A percentile compares a stretch with the other conserved stretches of the same genome.
These are phyloP conservation scores for Sebastes oblongus DNA, from an alignment of 2,797 vertebrate species.

Conservation along the genomic window DNA sequence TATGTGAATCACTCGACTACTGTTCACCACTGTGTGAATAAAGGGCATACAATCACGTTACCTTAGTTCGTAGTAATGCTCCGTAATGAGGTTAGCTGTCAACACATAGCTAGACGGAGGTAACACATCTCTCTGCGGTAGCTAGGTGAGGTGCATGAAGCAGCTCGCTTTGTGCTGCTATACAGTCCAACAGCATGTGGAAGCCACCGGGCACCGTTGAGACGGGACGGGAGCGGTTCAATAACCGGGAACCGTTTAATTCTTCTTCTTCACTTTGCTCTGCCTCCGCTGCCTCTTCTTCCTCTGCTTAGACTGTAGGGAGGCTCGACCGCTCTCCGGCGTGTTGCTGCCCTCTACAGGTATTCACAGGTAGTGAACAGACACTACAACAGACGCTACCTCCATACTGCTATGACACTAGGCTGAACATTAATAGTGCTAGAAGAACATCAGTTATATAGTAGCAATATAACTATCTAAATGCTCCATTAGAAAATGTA, in stretches of 20 bases:
- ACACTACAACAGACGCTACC: no score
- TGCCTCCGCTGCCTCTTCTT: constrained; percentile 32
- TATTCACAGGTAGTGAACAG: no score
- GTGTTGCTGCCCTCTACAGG: constrained; percentile 42
- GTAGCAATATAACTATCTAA: neutral
- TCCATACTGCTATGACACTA: neutral
- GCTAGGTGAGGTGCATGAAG: neutral
- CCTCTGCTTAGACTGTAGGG: neutral
- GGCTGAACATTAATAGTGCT: neutral
- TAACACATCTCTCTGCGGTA: neutral
- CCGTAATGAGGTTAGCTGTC: constrained; percentile 14
- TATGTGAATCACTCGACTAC: no score
- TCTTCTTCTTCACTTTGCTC: constrained; percentile 69
- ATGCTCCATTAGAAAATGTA: neutral
- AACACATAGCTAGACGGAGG: constrained; percentile 16
- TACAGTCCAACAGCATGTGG: neutral
- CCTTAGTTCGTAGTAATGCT: constrained; percentile 42
- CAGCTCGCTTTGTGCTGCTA: no score
- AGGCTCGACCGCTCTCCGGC: neutral
- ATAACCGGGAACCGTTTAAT: constrained; percentile 79
- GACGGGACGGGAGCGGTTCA: constrained; percentile 45
- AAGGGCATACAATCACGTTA: constrained; percentile 28
- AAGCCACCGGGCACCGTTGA: neutral
- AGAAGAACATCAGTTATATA: neutral
- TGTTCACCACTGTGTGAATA: neutral